Evolutionary conservation across 2,888 invertebrate genomes (phyloP).

Genomic region (Meandrusa payeni): DNA sequence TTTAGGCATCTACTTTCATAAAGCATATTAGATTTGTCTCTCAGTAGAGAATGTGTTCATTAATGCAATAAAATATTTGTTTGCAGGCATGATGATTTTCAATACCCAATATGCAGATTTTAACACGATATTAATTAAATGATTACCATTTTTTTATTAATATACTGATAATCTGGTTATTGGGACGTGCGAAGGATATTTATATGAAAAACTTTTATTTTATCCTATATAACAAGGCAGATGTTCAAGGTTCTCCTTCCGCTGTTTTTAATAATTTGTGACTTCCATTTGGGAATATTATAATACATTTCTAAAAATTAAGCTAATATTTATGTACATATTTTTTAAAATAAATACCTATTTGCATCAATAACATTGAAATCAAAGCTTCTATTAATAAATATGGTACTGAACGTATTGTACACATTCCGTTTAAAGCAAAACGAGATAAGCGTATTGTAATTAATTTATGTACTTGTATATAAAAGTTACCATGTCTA

Average conservation of each 20-base stretch:
- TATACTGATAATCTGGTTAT: constrained; percentile 10
- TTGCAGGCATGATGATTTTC: background rate
- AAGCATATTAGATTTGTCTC: constrained; percentile 5
- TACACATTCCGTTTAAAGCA: constrained; percentile 29
- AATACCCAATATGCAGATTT: background rate
- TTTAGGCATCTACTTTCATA: constrained; percentile 1
- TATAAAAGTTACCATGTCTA: constrained; percentile 39
- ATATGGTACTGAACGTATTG: constrained; percentile 31
- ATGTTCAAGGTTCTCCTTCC: constrained; percentile 4
- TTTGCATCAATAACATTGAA: constrained; percentile 23
- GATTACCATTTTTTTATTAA: too few species aligned
- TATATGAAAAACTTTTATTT: constrained; percentile 7
- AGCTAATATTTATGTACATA: constrained; percentile 30
- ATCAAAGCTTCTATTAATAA: constrained; percentile 33
- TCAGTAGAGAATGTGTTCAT: background rate
- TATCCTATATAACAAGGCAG: constrained; percentile 11
- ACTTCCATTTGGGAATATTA: constrained; percentile 4
- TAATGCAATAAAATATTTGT: background rate
- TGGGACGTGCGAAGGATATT: constrained; percentile 16
- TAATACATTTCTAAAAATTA: constrained; percentile 29
- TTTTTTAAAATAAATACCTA: constrained; percentile 29
- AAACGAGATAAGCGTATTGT: constrained; percentile 44
- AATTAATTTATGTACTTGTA: constrained; percentile 40
- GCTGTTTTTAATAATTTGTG: constrained; percentile 5
- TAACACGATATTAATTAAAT: constrained; percentile 1